Conservation (phyloP, 2,797 vertebrate genomes). For the Cuculus canorus region DNA sequence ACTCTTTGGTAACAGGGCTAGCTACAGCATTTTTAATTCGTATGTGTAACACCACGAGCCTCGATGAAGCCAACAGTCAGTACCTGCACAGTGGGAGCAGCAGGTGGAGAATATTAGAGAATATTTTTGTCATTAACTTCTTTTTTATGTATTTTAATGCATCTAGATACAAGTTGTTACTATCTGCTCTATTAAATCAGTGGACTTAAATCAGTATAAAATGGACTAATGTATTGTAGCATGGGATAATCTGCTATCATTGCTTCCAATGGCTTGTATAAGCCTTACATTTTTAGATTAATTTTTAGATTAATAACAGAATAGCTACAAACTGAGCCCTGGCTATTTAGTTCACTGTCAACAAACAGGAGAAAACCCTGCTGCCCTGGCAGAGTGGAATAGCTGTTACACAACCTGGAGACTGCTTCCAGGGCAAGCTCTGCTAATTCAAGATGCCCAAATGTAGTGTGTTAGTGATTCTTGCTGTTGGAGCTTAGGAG, state of each 20-base stretch:
- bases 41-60: background rate
- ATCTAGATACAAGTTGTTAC: background rate
- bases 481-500: background rate
- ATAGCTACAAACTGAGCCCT: background rate
- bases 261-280: background rate
- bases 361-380: background rate
- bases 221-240: background rate
- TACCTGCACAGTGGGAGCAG: background rate
- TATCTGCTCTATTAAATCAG: background rate
- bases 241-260: background rate
- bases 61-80: background rate
- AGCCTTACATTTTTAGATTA: background rate
- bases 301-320: background rate
- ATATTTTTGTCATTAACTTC: background rate
- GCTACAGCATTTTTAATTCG: background rate
- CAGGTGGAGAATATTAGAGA: background rate
- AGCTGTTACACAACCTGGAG: background rate
- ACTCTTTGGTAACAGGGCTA: fast-evolving
- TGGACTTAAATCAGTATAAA: background rate
- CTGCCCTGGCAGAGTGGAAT: background rate
- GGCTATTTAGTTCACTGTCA: background rate
- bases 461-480: background rate
- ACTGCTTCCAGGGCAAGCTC: background rate
- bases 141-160: background rate
- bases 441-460: background rate